Evolutionary conservation across 1,140 invertebrate species (phyloP).

Genomic region (Carcinoscorpius rotundicauda): DNA sequence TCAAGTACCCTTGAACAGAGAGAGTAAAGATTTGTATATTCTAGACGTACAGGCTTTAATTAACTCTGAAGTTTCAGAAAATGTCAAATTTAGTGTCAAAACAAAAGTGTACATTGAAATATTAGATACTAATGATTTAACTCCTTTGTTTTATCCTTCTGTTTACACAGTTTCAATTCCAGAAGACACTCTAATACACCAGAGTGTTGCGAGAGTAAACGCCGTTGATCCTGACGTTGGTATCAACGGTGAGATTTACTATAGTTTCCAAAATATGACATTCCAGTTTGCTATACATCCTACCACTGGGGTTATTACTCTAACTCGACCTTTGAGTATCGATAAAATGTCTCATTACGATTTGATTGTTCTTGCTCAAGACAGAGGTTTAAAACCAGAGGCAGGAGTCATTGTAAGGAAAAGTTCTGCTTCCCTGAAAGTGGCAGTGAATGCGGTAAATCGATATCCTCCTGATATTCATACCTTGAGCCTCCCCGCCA

Average conservation of each 20-base stretch:
- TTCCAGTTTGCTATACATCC: slow-evolving; percentile 83
- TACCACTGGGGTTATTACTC: slow-evolving; percentile 74
- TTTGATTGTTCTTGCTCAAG: slow-evolving; percentile 64
- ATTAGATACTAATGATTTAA: slow-evolving; percentile 81
- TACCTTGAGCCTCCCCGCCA: slow-evolving; percentile 10
- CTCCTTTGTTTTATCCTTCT: slow-evolving; percentile 70
- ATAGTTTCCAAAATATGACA: slow-evolving; percentile 66
- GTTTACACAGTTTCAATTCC: slow-evolving; percentile 65
- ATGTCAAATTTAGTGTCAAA: slow-evolving; percentile 19
- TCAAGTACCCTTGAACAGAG: slow-evolving; percentile 74
- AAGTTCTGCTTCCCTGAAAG: slow-evolving; percentile 54
- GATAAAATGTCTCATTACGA: slow-evolving; percentile 26
- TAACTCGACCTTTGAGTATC: slow-evolving; percentile 56
- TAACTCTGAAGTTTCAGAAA: slow-evolving; percentile 13
- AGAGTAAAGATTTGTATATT: slow-evolving; percentile 67
- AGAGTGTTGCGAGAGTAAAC: slow-evolving; percentile 31
- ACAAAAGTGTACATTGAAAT: slow-evolving; percentile 61
- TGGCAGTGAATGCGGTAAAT: slow-evolving; percentile 73
- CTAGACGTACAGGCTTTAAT: slow-evolving; percentile 62
- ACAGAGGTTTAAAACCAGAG: slow-evolving; percentile 56
- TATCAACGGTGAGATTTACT: slow-evolving; percentile 89
- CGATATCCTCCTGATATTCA: slow-evolving; percentile 50
- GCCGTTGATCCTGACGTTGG: slow-evolving; percentile 91
- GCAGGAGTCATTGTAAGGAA: slow-evolving; percentile 39
- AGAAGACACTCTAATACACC: slow-evolving; percentile 74